These are phyloP conservation scores for Drosophila bocqueti DNA, from an alignment of 1,140 invertebrate genomes.

Conservation along the genomic window DNA sequence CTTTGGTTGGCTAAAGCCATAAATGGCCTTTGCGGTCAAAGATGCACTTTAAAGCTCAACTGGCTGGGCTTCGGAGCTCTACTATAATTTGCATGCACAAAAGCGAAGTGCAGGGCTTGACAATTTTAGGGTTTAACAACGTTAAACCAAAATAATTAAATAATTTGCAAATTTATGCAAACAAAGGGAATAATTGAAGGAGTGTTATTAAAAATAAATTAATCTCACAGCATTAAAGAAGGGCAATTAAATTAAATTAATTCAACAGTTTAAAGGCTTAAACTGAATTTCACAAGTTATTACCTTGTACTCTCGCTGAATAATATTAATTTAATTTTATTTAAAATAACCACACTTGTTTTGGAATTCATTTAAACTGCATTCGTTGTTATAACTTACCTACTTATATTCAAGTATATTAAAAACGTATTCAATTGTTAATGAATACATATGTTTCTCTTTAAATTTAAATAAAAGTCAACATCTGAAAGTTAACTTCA, in stretches of 20 bases:
- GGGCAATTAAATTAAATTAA: neutral
- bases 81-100: slow-evolving; percentile 12
- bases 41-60: slow-evolving; percentile 23
- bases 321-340: neutral
- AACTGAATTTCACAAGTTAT: neutral
- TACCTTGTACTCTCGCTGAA: neutral
- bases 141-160: neutral
- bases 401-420: neutral
- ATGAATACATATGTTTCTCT: too few relatives aligned
- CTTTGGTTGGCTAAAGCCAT: slow-evolving; percentile 5
- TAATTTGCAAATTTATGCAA: neutral
- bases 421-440: neutral
- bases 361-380: neutral
- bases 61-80: neutral
- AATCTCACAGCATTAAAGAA: neutral
- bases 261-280: neutral
- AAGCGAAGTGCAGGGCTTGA: neutral
- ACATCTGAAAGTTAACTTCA: neutral
- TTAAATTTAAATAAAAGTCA: neutral
- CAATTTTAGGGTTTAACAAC: slow-evolving; percentile 6
- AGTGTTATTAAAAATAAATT: neutral
- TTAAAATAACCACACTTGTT: too few relatives aligned
- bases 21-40: slow-evolving; percentile 19
- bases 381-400: neutral
- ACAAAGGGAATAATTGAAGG: neutral